Conservation (phyloP, 2,888 invertebrate species). For the Lasioglossum figueresi region DNA sequence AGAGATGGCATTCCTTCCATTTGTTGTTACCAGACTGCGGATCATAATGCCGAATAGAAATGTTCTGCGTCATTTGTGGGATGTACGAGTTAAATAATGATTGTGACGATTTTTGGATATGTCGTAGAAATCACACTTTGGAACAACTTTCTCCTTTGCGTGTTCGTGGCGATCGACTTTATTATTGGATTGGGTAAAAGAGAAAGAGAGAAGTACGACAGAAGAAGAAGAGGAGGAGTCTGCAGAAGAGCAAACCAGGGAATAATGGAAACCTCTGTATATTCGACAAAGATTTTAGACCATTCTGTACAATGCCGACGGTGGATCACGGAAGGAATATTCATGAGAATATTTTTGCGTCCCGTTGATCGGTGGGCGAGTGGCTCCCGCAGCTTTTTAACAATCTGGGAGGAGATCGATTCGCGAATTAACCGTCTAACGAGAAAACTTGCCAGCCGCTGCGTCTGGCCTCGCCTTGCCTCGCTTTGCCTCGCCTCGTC, state of each 20-base stretch:
- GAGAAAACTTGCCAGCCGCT: constrained; percentile 1
- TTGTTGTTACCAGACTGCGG: too few relatives aligned
- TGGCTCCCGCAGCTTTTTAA: constrained; percentile 4
- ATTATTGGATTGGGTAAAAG: too few relatives aligned
- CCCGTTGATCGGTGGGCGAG: neutral
- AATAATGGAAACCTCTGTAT: neutral
- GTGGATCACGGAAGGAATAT: neutral
- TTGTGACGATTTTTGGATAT: too few relatives aligned
- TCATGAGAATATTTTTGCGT: constrained; percentile 3
- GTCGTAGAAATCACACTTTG: too few relatives aligned
- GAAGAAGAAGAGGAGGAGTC: neutral
- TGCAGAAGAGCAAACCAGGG: neutral
- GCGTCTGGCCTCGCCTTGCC: neutral
- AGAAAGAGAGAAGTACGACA: neutral
- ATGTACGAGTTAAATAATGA: too few relatives aligned
- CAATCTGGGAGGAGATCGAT: neutral
- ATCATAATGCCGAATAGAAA: too few relatives aligned
- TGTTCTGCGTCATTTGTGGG: too few relatives aligned
- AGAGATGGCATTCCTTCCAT: too few relatives aligned
- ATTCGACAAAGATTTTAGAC: neutral
- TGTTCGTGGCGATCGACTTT: too few relatives aligned
- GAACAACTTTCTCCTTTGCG: too few relatives aligned
- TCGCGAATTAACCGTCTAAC: constrained; percentile 18
- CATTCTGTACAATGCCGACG: neutral
- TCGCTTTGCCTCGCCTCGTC: neutral